A percentile compares a stretch with the other conserved stretches of the same genome.
These are phyloP conservation scores for Catocala nupta DNA, from an alignment of 2,888 invertebrate genomes.

Conservation along the genomic window DNA sequence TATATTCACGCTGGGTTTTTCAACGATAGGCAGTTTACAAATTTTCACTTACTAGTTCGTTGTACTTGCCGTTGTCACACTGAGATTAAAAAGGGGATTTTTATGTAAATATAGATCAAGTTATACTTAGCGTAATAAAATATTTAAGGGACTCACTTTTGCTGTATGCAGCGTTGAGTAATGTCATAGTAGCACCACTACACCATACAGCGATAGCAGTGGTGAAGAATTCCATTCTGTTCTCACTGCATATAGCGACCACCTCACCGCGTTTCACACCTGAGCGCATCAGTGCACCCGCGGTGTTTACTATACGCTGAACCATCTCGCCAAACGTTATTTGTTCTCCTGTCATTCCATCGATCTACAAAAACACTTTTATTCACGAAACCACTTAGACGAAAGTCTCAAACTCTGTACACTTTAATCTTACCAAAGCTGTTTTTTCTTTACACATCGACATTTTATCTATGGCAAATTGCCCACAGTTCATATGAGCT, in stretches of 20 bases:
- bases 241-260: constrained; percentile 70
- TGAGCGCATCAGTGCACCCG: constrained; percentile 55
- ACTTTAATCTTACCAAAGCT: constrained; percentile 63
- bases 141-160: constrained; percentile 52
- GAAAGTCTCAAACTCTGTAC: background rate
- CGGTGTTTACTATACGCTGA: constrained; percentile 60
- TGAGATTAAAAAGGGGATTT: no score
- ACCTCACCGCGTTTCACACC: constrained; percentile 65
- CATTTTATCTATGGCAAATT: constrained; percentile 59
- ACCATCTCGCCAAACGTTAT: constrained; percentile 61
- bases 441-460: constrained; percentile 55
- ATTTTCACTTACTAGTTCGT: no score
- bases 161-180: constrained; percentile 64
- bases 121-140: background rate
- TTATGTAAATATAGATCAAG: no score
- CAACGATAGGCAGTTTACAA: no score
- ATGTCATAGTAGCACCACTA: constrained; percentile 61
- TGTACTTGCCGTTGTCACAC: no score
- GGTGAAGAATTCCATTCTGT: constrained; percentile 64
- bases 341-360: constrained; percentile 59
- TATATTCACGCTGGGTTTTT: no score
- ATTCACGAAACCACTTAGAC: background rate
- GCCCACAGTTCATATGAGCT: constrained; percentile 68
- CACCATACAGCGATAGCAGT: constrained; percentile 49
- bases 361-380: constrained; percentile 41